Percentiles rank a stretch among this genome's conserved stretches.
phyloP scores from a whole-genome alignment of 2,797 vertebrate genomes.

The Hylomyscus alleni region DNA sequence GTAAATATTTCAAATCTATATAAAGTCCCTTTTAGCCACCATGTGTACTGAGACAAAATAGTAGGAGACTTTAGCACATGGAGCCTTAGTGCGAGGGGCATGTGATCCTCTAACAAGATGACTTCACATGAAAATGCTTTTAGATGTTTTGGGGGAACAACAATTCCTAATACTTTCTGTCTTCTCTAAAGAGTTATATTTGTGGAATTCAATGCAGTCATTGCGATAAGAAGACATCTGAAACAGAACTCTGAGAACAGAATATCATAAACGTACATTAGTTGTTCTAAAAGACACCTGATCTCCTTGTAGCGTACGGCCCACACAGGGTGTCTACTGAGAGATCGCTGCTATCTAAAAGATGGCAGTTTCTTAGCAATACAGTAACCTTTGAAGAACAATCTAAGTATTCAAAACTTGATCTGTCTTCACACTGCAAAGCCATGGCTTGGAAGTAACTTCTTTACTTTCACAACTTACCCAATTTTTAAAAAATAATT shows the following conservation, averaged over 20 bases:
- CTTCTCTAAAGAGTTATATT: slow-evolving; percentile 44
- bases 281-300: background rate
- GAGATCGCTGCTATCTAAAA: background rate
- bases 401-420: slow-evolving; percentile 40
- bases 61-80: background rate
- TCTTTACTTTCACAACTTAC: slow-evolving; percentile 37
- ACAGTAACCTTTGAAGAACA: background rate
- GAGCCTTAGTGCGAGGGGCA: background rate
- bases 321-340: background rate
- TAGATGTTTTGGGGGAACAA: slow-evolving; percentile 11
- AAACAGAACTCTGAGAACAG: background rate
- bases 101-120: slow-evolving; percentile 4
- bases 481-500: slow-evolving; percentile 22
- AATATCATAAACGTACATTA: slow-evolving; percentile 23
- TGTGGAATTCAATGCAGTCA: background rate
- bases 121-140: slow-evolving; percentile 36
- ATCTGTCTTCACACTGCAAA: background rate
- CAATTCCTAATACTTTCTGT: slow-evolving; percentile 22
- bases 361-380: slow-evolving; percentile 35
- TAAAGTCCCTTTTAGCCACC: background rate
- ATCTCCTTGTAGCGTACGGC: background rate
- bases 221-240: slow-evolving; percentile 3
- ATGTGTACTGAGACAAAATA: background rate
- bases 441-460: background rate
- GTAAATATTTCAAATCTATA: slow-evolving; percentile 55